Conservation (phyloP, 2,888 invertebrate genomes). For the Ypsolopha sequella region DNA sequence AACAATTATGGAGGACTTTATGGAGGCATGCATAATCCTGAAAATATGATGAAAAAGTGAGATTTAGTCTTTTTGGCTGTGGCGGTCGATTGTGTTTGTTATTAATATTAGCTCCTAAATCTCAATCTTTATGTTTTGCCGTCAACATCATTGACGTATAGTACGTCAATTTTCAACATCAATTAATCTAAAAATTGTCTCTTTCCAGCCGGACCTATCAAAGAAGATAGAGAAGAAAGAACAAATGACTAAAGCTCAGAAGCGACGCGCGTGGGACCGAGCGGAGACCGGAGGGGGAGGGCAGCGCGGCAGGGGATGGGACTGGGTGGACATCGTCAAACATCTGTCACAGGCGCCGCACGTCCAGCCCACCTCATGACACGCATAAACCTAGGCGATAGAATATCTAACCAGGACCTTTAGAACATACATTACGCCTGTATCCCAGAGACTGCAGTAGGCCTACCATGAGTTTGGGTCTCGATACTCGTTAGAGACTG, state of each 20-base stretch:
- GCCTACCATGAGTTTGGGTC: too few species aligned
- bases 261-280: conserved; percentile 88
- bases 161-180: too few species aligned
- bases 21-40: too few species aligned
- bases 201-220: conserved; percentile 12
- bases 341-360: conserved; percentile 84
- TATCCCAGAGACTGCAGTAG: too few species aligned
- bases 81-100: too few species aligned
- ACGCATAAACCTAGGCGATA: background rate
- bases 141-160: too few species aligned
- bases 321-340: conserved; percentile 97
- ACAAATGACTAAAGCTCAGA: conserved; percentile 92
- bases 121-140: too few species aligned
- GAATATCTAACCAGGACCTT: background rate
- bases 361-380: conserved; percentile 26
- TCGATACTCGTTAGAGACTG: too few species aligned
- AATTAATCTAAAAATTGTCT: background rate
- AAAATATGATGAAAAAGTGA: too few species aligned
- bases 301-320: conserved; percentile 89
- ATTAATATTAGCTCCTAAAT: too few species aligned
- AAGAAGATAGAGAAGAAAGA: conserved; percentile 80
- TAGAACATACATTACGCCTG: background rate
- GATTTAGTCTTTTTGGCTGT: too few species aligned
- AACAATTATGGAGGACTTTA: too few species aligned
- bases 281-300: conserved; percentile 81